Base-by-base conservation (phyloP, 2,888 invertebrate species). In the Eumerus sabulonum region DNA sequence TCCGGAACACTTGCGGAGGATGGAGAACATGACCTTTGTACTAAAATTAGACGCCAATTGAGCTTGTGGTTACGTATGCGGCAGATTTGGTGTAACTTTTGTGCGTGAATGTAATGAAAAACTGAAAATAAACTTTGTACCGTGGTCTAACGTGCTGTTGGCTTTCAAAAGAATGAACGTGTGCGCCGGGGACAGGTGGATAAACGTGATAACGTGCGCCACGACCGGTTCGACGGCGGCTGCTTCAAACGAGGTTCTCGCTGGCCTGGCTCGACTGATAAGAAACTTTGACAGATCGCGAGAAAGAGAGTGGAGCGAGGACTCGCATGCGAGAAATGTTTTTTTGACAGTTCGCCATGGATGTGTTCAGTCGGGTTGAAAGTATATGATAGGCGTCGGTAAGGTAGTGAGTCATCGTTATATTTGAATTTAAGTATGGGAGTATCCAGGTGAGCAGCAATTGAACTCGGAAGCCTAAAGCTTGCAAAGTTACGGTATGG, bases 91-190 rank as follows among this genome's bases (percentile, higher is more conserved):
- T 56, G 54, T 42, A 66, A 59, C 66, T 70, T 36, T 1, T 48
- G 13, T 7, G 14, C 19, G 17, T 16, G 56, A 51, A 14, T 57
- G 71, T 48, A 72, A 57, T 63, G 44, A 59, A 68, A n/a, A 63
- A 67, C 9, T 36, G 13, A 67, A 48, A 53, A 53, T 48, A 68
- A 67, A 73, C 73, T 67, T 77, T 77, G 77, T 48, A 67, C 73
- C 60, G 67, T 72, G 62, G 53, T 48, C 63, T 40, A 54, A 42
- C 48, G 48, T 18, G 47, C 0, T 38, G 57, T 13, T 5, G 9
- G 42, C 1, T 36, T 51, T 60, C 16, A 19, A 44, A 66, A 54
- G 48, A 64, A 72, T 50, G 51, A 45, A 47, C 17, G 19, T n/a
- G 40, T 5, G 42, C 13, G 47, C 16, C 48, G 51, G 13, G n/a